phyloP scores from a whole-genome alignment of 2,888 invertebrate species.

The Hymenopus coronatus region DNA sequence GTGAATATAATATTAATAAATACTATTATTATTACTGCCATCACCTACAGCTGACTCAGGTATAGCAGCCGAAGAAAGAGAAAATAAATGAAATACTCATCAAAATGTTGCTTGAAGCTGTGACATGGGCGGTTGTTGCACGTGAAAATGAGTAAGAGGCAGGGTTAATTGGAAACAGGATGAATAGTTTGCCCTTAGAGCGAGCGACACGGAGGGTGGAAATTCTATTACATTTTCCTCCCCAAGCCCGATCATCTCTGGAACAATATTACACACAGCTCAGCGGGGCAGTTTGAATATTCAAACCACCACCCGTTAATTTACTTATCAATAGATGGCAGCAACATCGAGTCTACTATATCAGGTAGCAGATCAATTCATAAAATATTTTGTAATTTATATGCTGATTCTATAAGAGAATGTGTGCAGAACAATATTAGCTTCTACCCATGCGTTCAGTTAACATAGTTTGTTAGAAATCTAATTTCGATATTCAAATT shows the following conservation, averaged over 20 bases:
- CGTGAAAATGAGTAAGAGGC: background rate
- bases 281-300: background rate
- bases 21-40: too few relatives aligned
- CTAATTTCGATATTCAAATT: background rate
- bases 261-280: background rate
- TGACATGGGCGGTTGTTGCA: background rate
- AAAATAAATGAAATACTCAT: too few relatives aligned
- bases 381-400: background rate
- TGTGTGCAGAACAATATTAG: background rate
- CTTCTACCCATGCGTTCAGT: background rate
- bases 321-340: background rate
- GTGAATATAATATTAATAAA: too few relatives aligned
- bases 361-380: background rate
- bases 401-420: background rate
- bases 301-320: background rate
- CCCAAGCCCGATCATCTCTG: background rate
- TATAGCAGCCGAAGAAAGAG: too few relatives aligned
- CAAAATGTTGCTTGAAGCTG: background rate
- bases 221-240: background rate
- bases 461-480: background rate
- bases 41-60: too few relatives aligned
- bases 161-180: slow-evolving; percentile 14
- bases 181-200: background rate
- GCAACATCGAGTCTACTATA: background rate
- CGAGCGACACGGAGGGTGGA: background rate